Evolutionary conservation across 2,113 vertebrate genomes (phyloP).

Genomic region (Aptenodytes patagonicus): DNA sequence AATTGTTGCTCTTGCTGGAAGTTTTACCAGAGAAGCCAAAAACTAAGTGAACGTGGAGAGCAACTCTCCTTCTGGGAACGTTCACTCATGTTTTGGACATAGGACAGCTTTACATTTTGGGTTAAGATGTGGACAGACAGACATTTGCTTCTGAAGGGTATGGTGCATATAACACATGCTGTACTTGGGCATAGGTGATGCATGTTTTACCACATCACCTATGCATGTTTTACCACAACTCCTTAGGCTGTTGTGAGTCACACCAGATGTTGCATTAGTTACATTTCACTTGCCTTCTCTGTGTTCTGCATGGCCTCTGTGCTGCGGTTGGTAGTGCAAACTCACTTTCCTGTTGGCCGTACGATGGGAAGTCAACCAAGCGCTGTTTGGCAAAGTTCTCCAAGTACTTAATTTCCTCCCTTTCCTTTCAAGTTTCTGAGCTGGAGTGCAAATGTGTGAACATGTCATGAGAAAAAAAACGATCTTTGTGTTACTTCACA

Average conservation of each 20-base stretch:
- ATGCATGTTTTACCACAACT: background rate
- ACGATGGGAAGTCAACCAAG: background rate
- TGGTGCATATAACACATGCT: background rate
- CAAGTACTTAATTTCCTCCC: background rate
- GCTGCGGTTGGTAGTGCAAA: background rate
- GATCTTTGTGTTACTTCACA: constrained; percentile 20
- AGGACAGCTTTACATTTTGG: background rate
- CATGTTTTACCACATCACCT: background rate
- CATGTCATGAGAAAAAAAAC: background rate
- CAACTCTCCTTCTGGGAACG: background rate
- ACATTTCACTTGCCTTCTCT: background rate
- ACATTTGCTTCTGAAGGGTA: background rate
- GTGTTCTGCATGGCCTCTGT: background rate
- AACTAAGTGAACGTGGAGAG: background rate
- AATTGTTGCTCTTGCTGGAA: background rate
- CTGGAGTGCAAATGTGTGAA: background rate
- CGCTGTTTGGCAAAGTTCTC: background rate
- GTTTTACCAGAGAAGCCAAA: background rate
- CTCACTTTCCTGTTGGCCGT: background rate
- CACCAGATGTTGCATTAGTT: background rate
- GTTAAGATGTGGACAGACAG: background rate
- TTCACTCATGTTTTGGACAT: background rate
- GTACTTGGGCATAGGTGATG: background rate
- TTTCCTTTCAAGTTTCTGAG: background rate
- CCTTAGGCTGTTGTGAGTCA: background rate